A percentile compares a stretch with the other conserved stretches of the same genome.
Conservation (phyloP, 2,888 invertebrate species). For the Cephus runcator region DNA sequence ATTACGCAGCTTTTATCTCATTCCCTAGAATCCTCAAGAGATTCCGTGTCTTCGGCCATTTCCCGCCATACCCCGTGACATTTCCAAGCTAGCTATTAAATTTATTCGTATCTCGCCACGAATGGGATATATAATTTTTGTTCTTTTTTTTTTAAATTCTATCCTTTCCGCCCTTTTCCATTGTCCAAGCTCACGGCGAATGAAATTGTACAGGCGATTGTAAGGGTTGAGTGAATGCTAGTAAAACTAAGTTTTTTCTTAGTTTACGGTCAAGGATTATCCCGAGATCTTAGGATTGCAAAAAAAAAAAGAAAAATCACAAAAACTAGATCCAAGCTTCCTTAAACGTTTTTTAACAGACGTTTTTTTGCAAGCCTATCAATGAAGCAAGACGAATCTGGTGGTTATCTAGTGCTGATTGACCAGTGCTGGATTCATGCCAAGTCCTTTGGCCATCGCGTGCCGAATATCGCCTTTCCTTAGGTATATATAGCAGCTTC, state of each 20-base stretch:
- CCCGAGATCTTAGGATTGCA: background rate
- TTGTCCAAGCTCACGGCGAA: background rate
- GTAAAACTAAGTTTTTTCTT: background rate
- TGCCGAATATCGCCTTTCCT: slow-evolving; percentile 17
- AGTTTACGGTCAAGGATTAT: background rate
- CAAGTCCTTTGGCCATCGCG: slow-evolving; percentile 40
- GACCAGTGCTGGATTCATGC: slow-evolving; percentile 48
- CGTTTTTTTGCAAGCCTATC: slow-evolving; percentile 3
- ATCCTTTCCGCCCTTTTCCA: background rate
- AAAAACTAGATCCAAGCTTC: background rate
- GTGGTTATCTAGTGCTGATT: slow-evolving; percentile 52
- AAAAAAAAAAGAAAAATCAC: slow-evolving; percentile 2
- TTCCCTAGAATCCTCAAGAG: background rate
- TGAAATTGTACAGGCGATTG: background rate
- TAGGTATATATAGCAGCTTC: slow-evolving; percentile 12
- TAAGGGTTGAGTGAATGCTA: background rate
- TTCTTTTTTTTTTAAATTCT: background rate
- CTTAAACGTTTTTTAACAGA: slow-evolving; percentile 7
- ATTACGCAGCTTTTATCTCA: slow-evolving; percentile 41
- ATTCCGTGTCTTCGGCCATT: slow-evolving; percentile 7
- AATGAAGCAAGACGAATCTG: slow-evolving; percentile 24
- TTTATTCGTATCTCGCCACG: background rate
- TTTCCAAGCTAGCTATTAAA: background rate
- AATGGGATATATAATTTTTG: background rate
- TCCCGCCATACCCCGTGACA: slow-evolving; percentile 2